A percentile compares a stretch with the other conserved stretches of the same genome.
Evolutionary conservation across 2,797 vertebrate species (phyloP).

Genomic region (Malacoctenus gilli): DNA sequence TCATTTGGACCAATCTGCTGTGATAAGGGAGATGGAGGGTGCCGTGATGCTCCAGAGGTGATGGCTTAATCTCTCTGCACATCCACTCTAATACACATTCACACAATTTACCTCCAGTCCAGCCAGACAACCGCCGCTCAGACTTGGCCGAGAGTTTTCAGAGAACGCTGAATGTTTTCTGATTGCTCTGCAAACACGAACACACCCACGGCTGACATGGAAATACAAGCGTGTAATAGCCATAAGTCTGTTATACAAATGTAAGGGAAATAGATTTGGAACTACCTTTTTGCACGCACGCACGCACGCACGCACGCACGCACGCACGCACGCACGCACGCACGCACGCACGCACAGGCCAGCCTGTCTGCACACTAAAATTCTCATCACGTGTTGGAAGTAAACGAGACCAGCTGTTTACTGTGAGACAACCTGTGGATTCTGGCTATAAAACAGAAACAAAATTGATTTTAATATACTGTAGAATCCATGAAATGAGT

Average conservation of each 20-base stretch:
- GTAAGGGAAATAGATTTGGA: conserved; percentile 5
- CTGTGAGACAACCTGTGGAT: conserved; percentile 22
- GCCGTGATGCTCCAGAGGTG: conserved; percentile 46
- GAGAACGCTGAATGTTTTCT: neutral
- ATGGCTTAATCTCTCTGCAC: conserved; percentile 45
- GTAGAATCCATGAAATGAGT: conserved; percentile 27
- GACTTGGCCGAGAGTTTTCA: neutral
- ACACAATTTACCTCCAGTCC: conserved; percentile 15
- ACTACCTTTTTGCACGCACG: neutral
- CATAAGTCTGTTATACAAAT: neutral
- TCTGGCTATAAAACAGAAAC: conserved; percentile 24
- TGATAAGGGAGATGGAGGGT: conserved; percentile 61
- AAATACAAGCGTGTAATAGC: neutral
- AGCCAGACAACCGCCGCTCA: conserved; percentile 19
- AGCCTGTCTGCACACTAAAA: neutral
- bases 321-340: no score
- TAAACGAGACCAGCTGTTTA: conserved; percentile 33
- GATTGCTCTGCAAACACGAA: conserved; percentile 1
- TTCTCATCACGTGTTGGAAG: conserved; percentile 2
- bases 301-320: no score
- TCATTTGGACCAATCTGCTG: conserved; percentile 66
- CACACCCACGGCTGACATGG: neutral
- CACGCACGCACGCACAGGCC: no score
- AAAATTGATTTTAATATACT: conserved; percentile 25
- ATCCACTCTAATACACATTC: conserved; percentile 31